These are phyloP conservation scores for Hecatera dysodea DNA, from an alignment of 2,888 invertebrate genomes.

Conservation along the genomic window DNA sequence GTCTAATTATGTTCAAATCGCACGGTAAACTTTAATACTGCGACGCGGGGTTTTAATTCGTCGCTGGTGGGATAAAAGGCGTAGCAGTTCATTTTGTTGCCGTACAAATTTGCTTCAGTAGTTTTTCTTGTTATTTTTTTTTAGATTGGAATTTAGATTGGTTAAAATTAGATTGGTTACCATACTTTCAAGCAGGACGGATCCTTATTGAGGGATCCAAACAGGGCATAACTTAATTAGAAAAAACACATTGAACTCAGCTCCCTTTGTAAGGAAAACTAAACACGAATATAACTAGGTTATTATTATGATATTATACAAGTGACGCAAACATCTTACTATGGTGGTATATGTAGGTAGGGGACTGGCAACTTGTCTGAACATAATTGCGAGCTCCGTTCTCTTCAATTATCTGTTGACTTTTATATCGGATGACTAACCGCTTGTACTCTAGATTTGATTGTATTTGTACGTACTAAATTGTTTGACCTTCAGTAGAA, in stretches of 20 bases:
- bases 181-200: background rate
- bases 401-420: constrained; percentile 46
- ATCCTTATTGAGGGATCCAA: too few species aligned
- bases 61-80: too few species aligned
- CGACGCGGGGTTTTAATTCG: too few species aligned
- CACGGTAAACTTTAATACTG: too few species aligned
- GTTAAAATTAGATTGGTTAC: background rate
- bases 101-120: too few species aligned
- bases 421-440: constrained; percentile 46
- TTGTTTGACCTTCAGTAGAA: background rate
- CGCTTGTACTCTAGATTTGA: background rate
- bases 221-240: background rate
- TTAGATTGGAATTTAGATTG: too few species aligned
- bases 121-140: too few species aligned
- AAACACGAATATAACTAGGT: background rate
- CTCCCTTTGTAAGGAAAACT: constrained; percentile 10
- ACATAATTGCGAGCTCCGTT: constrained; percentile 39
- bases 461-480: background rate
- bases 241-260: background rate
- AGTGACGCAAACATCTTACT: constrained; percentile 32
- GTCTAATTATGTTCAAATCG: too few species aligned
- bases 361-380: background rate
- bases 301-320: constrained; percentile 10
- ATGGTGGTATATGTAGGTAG: constrained; percentile 42
- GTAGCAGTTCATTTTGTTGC: too few species aligned